A percentile compares a stretch with the other conserved stretches of the same genome.
phyloP scores from a whole-genome alignment of 2,113 vertebrate species.

The Anser cygnoides region DNA sequence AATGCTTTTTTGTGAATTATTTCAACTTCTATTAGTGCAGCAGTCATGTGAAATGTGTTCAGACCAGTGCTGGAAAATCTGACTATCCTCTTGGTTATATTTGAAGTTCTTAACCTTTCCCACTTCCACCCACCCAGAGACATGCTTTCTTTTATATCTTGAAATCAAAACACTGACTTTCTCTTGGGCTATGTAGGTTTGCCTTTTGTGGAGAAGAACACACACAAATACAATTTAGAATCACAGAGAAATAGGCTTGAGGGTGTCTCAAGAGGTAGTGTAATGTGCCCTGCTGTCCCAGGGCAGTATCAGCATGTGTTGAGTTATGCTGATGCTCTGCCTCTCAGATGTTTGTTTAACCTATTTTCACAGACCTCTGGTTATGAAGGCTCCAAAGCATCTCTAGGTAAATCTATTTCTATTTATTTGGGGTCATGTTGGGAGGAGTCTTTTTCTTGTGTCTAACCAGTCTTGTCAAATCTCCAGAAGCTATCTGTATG shows the following conservation, averaged over 20 bases:
- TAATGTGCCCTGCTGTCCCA: not conserved
- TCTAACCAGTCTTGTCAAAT: not conserved
- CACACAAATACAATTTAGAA: not conserved
- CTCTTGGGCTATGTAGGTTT: constrained; percentile 28
- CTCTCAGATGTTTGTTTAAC: not conserved
- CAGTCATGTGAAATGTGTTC: not conserved
- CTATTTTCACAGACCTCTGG: not conserved
- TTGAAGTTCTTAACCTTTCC: constrained; percentile 38
- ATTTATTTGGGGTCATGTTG: not conserved
- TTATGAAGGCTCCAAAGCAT: not conserved
- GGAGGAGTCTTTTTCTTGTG: not conserved
- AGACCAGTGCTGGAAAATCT: not conserved
- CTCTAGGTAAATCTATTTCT: not conserved
- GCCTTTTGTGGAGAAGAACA: not conserved
- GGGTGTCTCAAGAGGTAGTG: not conserved
- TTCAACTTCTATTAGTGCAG: not conserved
- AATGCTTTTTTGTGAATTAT: not conserved
- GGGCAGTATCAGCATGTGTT: not conserved
- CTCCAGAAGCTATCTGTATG: not conserved
- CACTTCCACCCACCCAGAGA: not conserved
- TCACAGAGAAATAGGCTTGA: not conserved
- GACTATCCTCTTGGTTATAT: not conserved
- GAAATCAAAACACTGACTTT: not conserved
- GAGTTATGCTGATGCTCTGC: constrained; percentile 10
- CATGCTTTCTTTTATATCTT: not conserved